Evolutionary conservation across 2,888 invertebrate species (phyloP), one percentile per base, ranked within the genome.

Genomic region (Campoletis raptor): DNA sequence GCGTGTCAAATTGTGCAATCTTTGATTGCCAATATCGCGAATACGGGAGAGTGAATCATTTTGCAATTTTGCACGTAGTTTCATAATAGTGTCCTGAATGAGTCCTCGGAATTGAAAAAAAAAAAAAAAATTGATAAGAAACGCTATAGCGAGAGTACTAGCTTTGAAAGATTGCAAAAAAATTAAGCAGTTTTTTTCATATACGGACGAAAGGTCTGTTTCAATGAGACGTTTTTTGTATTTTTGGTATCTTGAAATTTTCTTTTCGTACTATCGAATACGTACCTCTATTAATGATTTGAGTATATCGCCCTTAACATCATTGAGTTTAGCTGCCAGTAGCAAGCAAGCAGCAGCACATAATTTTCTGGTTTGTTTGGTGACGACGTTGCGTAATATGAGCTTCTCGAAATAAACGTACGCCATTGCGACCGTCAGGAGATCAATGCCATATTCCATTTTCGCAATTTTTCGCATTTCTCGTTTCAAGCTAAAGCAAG

Each of bases 361-460:
- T 84, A 99, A 95, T 95, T 99, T 99, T 69, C 99, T 96, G 93
- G 99, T 99, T 93, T 97, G 97, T 94, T 99, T 99, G 92, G 98
- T 99, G 76, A 99, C 98, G 85, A 99, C 95, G 93, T 98, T 97
- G 89, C 97, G 97, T 76, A 99, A 95, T 90, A 99, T 98, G 80
- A 99, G 95, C 94, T 99, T 99, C 94, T 99, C 99, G 94, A 99
- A 99, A 95, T 98, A 99, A n/a, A 99, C 99, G 93, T 98, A 99
- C 0, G 99, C 98, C 94, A 99, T 98, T 24, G 99, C 99, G 24
- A 99, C 98, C 0, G 98, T 98, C 86, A 99, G 95, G 85, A 99
- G 95, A 95, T 99, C 99, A 83, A 97, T 95, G 85, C 97, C 97
- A 90, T 96, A 96, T 94, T 98, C 98, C 91, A 97, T 95, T 94